Percentiles rank a stretch among this genome's conserved stretches.
Conservation (phyloP, 2,888 invertebrate genomes). For the Acleris literana region DNA sequence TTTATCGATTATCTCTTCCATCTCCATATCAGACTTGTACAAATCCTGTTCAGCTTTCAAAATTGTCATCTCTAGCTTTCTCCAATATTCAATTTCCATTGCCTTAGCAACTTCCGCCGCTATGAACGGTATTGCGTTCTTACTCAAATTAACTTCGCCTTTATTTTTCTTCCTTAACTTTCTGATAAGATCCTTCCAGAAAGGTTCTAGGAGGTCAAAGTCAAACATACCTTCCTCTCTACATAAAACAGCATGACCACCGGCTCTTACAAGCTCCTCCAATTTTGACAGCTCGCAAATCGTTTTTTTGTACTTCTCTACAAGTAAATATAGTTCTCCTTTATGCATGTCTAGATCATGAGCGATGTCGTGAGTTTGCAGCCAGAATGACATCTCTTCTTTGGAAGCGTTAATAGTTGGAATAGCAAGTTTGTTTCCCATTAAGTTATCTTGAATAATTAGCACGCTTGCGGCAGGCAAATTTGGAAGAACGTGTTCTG, state of each 20-base stretch:
- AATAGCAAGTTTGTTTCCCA: not conserved
- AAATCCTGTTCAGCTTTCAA: not conserved
- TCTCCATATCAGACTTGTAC: slow-evolving; percentile 15
- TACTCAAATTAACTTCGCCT: not conserved
- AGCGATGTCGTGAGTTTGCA: slow-evolving; percentile 13
- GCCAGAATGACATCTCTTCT: slow-evolving; percentile 22
- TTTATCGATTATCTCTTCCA: slow-evolving; percentile 31
- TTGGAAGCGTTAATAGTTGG: slow-evolving; percentile 3
- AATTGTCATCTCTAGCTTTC: not conserved
- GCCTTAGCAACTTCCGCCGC: not conserved
- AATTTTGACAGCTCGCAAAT: not conserved
- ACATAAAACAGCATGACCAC: slow-evolving; percentile 8
- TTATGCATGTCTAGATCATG: slow-evolving; percentile 18
- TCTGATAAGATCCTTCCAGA: slow-evolving; percentile 14
- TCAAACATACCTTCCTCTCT: slow-evolving; percentile 5
- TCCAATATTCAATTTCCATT: slow-evolving; percentile 20
- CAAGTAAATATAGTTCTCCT: slow-evolving; percentile 21
- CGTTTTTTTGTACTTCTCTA: slow-evolving; percentile 3
- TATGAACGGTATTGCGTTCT: not conserved
- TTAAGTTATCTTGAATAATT: slow-evolving; percentile 14
- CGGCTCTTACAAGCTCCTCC: not conserved
- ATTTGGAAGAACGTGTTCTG: slow-evolving; percentile 16
- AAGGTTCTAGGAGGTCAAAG: slow-evolving; percentile 14
- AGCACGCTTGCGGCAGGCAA: slow-evolving; percentile 19
- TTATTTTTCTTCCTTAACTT: not conserved